Evolutionary conservation across 2,797 vertebrate genomes (phyloP).

Genomic region (Sarcophilus harrisii): DNA sequence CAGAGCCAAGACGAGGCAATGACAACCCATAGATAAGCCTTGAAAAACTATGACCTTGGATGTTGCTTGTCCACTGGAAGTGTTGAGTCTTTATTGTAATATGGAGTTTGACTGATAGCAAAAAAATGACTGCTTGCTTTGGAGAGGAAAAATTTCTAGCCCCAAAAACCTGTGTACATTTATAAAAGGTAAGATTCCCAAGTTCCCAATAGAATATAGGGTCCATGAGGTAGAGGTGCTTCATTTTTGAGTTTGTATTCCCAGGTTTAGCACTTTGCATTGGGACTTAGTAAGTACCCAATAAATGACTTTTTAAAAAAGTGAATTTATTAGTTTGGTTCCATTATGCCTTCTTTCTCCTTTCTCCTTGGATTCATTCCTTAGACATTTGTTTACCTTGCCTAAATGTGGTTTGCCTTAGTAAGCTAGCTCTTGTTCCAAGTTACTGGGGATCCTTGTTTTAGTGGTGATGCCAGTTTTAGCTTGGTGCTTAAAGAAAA

Average conservation of each 20-base stretch:
- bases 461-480: slow-evolving; percentile 44
- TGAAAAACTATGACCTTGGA: neutral
- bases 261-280: neutral
- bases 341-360: neutral
- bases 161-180: neutral
- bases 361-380: neutral
- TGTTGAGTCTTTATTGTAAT: neutral
- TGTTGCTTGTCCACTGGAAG: neutral
- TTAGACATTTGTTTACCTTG: neutral
- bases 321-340: neutral
- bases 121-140: neutral
- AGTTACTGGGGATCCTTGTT: neutral
- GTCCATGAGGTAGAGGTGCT: neutral
- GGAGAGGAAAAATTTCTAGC: neutral
- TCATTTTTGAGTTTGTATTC: neutral
- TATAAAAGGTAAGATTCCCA: neutral
- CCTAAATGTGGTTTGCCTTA: neutral
- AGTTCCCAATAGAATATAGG: neutral
- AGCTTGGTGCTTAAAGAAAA: slow-evolving; percentile 47
- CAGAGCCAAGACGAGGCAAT: neutral
- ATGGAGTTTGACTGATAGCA: neutral
- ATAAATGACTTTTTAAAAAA: neutral
- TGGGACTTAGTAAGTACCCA: neutral
- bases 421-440: neutral
- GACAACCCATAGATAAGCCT: neutral